Evolutionary conservation across 1,140 invertebrate genomes (phyloP).

Genomic region (Hydropsyche tenuis): DNA sequence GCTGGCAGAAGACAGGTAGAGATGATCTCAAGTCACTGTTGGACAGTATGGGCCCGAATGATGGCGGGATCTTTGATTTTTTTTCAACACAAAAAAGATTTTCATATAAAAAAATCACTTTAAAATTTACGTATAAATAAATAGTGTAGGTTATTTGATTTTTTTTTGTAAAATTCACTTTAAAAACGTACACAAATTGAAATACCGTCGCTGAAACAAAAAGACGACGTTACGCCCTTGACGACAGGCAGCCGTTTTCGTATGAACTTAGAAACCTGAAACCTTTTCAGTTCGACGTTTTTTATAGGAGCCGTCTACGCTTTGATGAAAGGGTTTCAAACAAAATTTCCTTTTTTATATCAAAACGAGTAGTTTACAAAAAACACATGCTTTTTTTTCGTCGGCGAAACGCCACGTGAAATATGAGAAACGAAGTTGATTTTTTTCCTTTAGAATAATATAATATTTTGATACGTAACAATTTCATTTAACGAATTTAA

Average conservation of each 20-base stretch:
- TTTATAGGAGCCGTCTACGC: slow-evolving; percentile 17
- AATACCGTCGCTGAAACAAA: no score
- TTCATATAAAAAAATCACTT: not conserved
- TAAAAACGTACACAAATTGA: not conserved
- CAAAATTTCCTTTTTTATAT: slow-evolving; percentile 14
- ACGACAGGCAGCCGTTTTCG: slow-evolving; percentile 39
- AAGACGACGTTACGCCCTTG: not conserved
- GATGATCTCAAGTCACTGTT: slow-evolving; percentile 42
- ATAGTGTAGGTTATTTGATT: no score
- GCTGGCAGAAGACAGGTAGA: slow-evolving; percentile 29
- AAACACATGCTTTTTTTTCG: not conserved
- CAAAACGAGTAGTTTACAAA: slow-evolving; percentile 9
- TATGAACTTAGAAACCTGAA: slow-evolving; percentile 40
- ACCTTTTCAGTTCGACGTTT: slow-evolving; percentile 16
- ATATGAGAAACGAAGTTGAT: not conserved
- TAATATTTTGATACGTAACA: slow-evolving; percentile 29
- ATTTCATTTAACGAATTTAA: no score
- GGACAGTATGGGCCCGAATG: slow-evolving; percentile 41
- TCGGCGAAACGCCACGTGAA: not conserved
- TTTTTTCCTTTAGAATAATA: slow-evolving; percentile 12
- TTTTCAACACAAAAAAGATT: slow-evolving; percentile 3
- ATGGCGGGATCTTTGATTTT: slow-evolving; percentile 30
- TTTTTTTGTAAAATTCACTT: slow-evolving; percentile 23
- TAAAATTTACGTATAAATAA: not conserved
- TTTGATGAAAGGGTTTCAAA: slow-evolving; percentile 29